Conservation (phyloP, 1,140 invertebrate genomes). For the Danaus melanippus region DNA sequence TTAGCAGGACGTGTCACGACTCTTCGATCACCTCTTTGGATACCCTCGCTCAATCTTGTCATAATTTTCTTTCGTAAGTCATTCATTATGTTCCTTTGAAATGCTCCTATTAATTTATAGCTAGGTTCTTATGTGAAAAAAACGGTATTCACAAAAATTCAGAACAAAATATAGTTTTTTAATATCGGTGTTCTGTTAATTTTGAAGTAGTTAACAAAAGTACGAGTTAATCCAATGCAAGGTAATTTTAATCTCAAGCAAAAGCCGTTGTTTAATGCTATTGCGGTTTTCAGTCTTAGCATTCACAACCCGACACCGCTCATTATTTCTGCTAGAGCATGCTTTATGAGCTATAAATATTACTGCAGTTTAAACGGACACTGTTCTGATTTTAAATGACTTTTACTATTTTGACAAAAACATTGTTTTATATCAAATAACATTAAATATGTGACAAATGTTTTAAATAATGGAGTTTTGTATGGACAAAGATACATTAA, state of each 20-base stretch:
- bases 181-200: no score
- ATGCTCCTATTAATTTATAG: no score
- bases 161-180: no score
- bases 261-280: conserved; percentile 11
- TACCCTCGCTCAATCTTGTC: conserved; percentile 11
- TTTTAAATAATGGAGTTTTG: no score
- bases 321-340: conserved; percentile 22
- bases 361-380: conserved; percentile 9
- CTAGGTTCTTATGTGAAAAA: no score
- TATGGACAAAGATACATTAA: background rate
- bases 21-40: conserved; percentile 16
- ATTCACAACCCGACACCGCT: conserved; percentile 24
- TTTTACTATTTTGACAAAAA: conserved; percentile 1
- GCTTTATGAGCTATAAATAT: conserved; percentile 25
- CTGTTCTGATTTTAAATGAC: conserved; percentile 6
- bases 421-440: no score
- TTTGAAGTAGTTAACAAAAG: no score
- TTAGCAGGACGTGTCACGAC: conserved; percentile 21
- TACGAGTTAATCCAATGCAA: background rate
- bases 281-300: conserved; percentile 15
- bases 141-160: no score
- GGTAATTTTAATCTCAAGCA: conserved; percentile 3
- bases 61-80: background rate
- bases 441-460: no score
- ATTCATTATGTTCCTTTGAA: no score